phyloP scores from a whole-genome alignment of 37 sponge, comb jelly and placozoan species.

The Oopsacas minuta region DNA sequence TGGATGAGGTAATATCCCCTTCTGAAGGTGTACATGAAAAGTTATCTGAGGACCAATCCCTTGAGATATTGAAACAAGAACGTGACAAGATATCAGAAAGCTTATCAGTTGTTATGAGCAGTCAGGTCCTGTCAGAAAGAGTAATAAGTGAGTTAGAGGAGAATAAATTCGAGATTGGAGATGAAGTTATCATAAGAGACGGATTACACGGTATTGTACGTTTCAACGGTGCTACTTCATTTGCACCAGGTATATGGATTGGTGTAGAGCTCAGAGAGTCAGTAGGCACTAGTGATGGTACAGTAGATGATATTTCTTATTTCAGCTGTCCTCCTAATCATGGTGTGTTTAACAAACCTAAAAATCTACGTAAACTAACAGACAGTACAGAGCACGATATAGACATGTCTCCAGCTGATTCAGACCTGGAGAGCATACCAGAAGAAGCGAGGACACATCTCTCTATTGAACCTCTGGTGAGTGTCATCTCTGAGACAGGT shows the following conservation, averaged over 20 bases:
- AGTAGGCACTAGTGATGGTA: background rate
- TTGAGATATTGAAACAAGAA: background rate
- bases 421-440: background rate
- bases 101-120: background rate
- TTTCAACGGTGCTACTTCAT: background rate
- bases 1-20: background rate
- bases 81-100: background rate
- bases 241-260: background rate
- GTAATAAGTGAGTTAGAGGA: background rate
- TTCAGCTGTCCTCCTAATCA: background rate
- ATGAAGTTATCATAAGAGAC: background rate
- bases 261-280: conserved; percentile 7
- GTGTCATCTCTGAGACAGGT: background rate
- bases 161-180: background rate
- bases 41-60: background rate
- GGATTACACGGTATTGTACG: background rate
- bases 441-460: background rate
- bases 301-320: background rate
- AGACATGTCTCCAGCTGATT: background rate
- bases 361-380: background rate
- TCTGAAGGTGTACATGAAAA: background rate
- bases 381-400: background rate
- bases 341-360: background rate
- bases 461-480: background rate
- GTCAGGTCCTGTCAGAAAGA: background rate